These are phyloP conservation scores for Catharus bicknelli DNA, from an alignment of 2,113 vertebrate species.

Conservation along the genomic window DNA sequence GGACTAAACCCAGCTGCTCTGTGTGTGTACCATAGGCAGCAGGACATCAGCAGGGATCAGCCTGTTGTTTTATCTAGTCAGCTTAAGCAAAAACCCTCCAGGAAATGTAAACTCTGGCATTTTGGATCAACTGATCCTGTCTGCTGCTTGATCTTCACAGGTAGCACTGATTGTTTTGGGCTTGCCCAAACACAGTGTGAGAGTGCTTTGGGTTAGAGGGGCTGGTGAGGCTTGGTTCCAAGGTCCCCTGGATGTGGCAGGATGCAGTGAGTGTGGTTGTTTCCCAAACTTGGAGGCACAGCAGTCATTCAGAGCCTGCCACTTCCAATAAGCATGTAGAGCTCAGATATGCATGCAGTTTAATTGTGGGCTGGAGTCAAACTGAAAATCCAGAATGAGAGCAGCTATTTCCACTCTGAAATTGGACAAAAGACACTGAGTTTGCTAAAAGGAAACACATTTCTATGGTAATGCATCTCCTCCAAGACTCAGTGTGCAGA, in stretches of 20 bases:
- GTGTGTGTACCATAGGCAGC: neutral
- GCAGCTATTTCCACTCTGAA: neutral
- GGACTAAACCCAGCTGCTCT: neutral
- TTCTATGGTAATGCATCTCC: neutral
- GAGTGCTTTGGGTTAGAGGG: neutral
- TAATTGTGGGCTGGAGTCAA: neutral
- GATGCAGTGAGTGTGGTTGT: neutral
- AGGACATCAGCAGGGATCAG: neutral
- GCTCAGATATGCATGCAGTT: neutral
- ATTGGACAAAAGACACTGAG: neutral
- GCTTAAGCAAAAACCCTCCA: neutral
- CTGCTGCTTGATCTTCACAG: neutral
- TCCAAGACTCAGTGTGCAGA: neutral
- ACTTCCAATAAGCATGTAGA: neutral
- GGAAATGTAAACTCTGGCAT: neutral
- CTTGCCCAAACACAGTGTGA: neutral
- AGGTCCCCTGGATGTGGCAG: conserved; percentile 25
- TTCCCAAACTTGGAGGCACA: conserved; percentile 4
- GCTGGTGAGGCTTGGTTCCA: conserved; percentile 20
- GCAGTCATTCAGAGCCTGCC: neutral
- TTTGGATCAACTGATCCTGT: neutral
- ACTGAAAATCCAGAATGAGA: neutral
- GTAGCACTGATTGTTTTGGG: neutral
- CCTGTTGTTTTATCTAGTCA: neutral
- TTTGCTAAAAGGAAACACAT: neutral